Percentiles rank a stretch among this genome's conserved stretches.
phyloP scores from a whole-genome alignment of 2,888 invertebrate species.

The Sycophila texana region DNA sequence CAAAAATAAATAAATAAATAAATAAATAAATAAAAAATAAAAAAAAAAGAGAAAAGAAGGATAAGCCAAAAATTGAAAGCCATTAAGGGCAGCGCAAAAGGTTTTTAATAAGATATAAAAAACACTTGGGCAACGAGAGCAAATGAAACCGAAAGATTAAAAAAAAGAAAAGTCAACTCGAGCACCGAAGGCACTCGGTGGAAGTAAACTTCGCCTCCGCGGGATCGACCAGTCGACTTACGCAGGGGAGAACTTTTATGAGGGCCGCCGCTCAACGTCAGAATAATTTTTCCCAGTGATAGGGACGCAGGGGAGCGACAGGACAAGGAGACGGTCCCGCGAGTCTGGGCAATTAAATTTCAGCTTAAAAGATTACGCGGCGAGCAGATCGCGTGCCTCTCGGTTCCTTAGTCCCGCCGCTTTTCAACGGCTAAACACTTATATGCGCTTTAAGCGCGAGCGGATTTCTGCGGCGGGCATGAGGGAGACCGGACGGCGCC shows the following conservation, averaged over 20 bases:
- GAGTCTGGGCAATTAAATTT: conserved; percentile 48
- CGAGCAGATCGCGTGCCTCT: neutral
- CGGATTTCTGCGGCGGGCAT: conserved; percentile 21
- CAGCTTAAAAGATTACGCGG: conserved; percentile 51
- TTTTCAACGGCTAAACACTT: conserved; percentile 26
- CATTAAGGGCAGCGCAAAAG: too few species aligned
- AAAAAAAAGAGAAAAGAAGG: too few species aligned
- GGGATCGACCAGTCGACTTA: too few species aligned
- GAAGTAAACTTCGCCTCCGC: too few species aligned
- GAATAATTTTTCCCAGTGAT: conserved; percentile 17
- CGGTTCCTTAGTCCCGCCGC: conserved; percentile 15
- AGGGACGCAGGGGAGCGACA: neutral
- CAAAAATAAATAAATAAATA: too few species aligned
- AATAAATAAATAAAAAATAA: too few species aligned
- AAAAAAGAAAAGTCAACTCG: too few species aligned
- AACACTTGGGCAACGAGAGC: too few species aligned
- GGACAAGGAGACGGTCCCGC: neutral
- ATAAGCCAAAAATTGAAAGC: too few species aligned
- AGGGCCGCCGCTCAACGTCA: neutral
- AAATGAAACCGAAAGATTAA: too few species aligned
- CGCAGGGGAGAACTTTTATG: neutral
- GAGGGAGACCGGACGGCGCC: neutral
- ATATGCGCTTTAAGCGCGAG: conserved; percentile 12
- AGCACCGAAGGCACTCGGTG: too few species aligned
- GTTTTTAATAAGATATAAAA: too few species aligned